These are phyloP conservation scores for Chalcis sispes DNA, from an alignment of 2,888 invertebrate species.

Conservation along the genomic window DNA sequence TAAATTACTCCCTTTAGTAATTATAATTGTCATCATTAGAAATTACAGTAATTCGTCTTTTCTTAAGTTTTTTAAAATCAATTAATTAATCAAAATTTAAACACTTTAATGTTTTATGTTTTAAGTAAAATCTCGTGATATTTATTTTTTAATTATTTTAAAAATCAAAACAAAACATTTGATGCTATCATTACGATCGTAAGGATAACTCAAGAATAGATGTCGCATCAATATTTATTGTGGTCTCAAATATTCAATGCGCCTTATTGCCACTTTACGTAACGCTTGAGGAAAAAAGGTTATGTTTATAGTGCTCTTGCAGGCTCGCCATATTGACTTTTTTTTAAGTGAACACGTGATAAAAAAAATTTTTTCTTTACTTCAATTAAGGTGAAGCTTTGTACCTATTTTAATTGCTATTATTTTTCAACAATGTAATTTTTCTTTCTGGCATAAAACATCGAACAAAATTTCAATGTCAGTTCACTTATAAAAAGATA, in stretches of 20 bases:
- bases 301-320: slow-evolving; percentile 25
- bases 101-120: too few species aligned
- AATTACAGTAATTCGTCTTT: too few species aligned
- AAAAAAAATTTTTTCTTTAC: background rate
- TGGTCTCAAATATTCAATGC: background rate
- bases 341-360: slow-evolving; percentile 10
- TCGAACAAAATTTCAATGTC: too few species aligned
- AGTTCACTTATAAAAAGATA: too few species aligned
- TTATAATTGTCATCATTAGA: too few species aligned
- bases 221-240: slow-evolving; percentile 27
- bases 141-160: background rate
- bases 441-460: too few species aligned
- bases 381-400: too few species aligned
- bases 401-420: background rate
- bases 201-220: slow-evolving; percentile 33
- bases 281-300: slow-evolving; percentile 46
- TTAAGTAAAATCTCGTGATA: too few species aligned
- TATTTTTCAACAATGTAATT: background rate
- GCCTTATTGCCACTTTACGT: slow-evolving; percentile 60
- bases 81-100: too few species aligned
- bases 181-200: background rate
- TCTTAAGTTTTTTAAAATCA: too few species aligned
- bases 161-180: slow-evolving; percentile 6
- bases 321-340: slow-evolving; percentile 26
- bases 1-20: too few species aligned